A percentile compares a stretch with the other conserved stretches of the same genome.
These are phyloP conservation scores for Chauna torquata DNA, from an alignment of 2,113 vertebrate species.

Conservation along the genomic window DNA sequence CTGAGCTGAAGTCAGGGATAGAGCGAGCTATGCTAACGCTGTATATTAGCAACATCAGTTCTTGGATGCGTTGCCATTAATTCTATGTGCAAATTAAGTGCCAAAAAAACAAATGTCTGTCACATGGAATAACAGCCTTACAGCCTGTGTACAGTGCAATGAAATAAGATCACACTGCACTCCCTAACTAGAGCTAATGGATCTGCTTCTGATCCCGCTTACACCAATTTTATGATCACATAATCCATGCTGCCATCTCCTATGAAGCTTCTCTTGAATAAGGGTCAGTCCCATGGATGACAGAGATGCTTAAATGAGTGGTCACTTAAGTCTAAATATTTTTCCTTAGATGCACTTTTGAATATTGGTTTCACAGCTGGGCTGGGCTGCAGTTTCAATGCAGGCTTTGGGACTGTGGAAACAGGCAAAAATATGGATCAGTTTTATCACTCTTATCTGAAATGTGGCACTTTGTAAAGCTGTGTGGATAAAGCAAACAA, in stretches of 20 bases:
- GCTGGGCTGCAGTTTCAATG: neutral
- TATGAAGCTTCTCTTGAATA: neutral
- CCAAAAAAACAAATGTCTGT: constrained; percentile 41
- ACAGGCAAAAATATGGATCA: neutral
- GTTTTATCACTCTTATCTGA: neutral
- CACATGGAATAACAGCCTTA: constrained; percentile 37
- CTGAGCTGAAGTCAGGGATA: constrained; percentile 22
- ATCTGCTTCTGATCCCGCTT: constrained; percentile 29
- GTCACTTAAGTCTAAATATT: neutral
- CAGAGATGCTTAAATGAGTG: neutral
- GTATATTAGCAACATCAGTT: constrained; percentile 52
- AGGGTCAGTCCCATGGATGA: neutral
- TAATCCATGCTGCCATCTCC: neutral
- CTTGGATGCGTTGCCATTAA: constrained; percentile 58
- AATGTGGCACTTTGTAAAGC: neutral
- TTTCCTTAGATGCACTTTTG: neutral
- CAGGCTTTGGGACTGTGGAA: neutral
- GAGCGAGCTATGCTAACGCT: neutral
- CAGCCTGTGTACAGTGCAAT: neutral
- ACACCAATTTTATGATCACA: neutral
- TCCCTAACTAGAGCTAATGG: constrained; percentile 26
- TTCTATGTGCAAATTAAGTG: constrained; percentile 49
- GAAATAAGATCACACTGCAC: neutral
- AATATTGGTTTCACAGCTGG: neutral
- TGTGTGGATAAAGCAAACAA: neutral